These are phyloP conservation scores for Linurgus olivaceus DNA, from an alignment of 2,797 vertebrate genomes.

Conservation along the genomic window DNA sequence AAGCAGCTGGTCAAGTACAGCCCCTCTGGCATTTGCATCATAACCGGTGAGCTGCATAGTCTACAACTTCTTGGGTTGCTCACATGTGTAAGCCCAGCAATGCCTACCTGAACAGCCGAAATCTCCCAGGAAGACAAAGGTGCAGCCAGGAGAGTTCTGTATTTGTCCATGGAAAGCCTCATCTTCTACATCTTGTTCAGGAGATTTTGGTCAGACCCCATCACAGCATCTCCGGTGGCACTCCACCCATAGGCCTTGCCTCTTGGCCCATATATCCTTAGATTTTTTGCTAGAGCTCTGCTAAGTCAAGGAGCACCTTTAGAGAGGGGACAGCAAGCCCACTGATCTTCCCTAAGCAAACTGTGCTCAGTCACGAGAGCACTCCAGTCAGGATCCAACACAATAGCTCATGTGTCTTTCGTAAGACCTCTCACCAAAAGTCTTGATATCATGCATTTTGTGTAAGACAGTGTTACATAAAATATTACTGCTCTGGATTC, in stretches of 20 bases:
- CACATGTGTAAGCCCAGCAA: background rate
- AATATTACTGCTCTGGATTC: background rate
- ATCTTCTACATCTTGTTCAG: background rate
- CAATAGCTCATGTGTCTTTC: background rate
- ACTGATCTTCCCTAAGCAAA: background rate
- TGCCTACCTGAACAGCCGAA: background rate
- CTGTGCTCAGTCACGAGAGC: background rate
- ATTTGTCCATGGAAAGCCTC: background rate
- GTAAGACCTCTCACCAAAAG: background rate
- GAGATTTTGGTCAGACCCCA: background rate
- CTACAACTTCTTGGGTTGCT: background rate
- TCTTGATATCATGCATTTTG: background rate
- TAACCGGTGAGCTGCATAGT: background rate
- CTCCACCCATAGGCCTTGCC: background rate
- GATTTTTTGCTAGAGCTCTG: background rate
- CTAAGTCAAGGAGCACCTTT: background rate
- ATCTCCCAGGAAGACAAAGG: background rate
- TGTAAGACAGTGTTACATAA: background rate
- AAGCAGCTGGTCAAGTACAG: background rate
- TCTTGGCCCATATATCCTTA: background rate
- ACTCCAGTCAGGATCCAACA: background rate
- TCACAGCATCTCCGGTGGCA: background rate
- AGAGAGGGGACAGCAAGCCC: background rate
- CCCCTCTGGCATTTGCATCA: background rate
- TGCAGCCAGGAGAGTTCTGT: background rate